Evolutionary conservation across 37 sponge, comb jelly and placozoan genomes (phyloP), one percentile per base, ranked within the genome.

Genomic region (Beroe ovata): DNA sequence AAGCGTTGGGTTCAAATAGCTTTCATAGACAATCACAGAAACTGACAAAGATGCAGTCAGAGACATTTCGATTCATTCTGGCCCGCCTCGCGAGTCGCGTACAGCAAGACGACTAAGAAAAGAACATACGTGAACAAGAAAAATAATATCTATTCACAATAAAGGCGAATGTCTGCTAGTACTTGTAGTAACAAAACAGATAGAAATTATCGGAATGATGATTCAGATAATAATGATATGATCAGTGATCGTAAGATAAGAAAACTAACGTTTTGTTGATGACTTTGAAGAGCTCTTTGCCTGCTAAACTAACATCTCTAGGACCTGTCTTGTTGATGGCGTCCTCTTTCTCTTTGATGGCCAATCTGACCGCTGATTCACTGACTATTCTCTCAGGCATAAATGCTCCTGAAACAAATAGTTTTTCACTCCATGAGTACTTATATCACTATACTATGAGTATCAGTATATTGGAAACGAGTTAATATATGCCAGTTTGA

Each of bases 201-300:
- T n/a, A n/a, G n/a, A n/a, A n/a, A n/a, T n/a, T n/a, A n/a, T n/a
- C n/a, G n/a, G n/a, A n/a, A n/a, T n/a, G n/a, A n/a, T n/a, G n/a
- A n/a, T n/a, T n/a, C n/a, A n/a, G n/a, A n/a, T n/a, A n/a, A n/a
- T n/a, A n/a, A n/a, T n/a, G n/a, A n/a, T n/a, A n/a, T 16, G 59
- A 58, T 58, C 11, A 58, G 16, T 58, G 16, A 19, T 16, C 59
- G 16, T 16, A 58, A 58, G 11, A 19, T 58, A 58, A 58, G 28
- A 26, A 6, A 16, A 69, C 84, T 77, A 3, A 77, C 84, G 84
- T 77, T 42, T 77, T 77, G 84, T 77, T 77, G 54, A 77, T 77
- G 25, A 77, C 84, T 40, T 77, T 77, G 84, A 77, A 77, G 41
- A 77, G 84, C 54, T 77, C 84, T 26, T 35, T 39, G n/a, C 84